Percentiles rank a stretch among this genome's conserved stretches.
Evolutionary conservation across 2,888 invertebrate genomes (phyloP).

Genomic region (Dynastes maya): DNA sequence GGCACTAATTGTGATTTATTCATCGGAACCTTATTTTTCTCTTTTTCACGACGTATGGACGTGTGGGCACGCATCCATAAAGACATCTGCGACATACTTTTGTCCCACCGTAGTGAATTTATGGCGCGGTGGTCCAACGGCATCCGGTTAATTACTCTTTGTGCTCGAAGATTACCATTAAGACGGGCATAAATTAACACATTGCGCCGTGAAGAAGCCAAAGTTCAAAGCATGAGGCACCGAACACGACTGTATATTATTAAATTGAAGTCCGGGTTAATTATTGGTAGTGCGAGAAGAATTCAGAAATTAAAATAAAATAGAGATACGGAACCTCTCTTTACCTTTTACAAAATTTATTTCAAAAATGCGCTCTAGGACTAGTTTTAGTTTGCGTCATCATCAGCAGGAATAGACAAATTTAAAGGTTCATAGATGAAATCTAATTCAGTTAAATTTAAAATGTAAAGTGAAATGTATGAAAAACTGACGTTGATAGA

Average conservation of each 20-base stretch:
- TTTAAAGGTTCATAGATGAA: too few species aligned
- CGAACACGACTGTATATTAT: not conserved
- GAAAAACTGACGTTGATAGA: too few species aligned
- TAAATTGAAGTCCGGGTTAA: too few species aligned
- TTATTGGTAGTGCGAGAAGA: too few species aligned
- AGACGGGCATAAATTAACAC: constrained; percentile 23
- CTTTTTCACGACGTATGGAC: constrained; percentile 32
- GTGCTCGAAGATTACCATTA: constrained; percentile 29
- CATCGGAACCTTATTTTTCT: constrained; percentile 16
- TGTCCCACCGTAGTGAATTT: constrained; percentile 30
- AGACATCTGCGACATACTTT: constrained; percentile 47
- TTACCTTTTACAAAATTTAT: too few species aligned
- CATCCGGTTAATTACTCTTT: constrained; percentile 38
- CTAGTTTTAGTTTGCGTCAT: too few species aligned
- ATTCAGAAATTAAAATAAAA: too few species aligned
- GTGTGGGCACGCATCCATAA: constrained; percentile 38
- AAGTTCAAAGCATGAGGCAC: not conserved
- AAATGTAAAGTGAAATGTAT: too few species aligned
- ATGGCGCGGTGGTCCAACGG: constrained; percentile 37
- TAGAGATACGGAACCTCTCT: too few species aligned
- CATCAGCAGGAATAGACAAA: too few species aligned
- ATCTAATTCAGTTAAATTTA: too few species aligned
- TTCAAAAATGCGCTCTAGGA: too few species aligned
- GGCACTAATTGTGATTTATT: constrained; percentile 46
- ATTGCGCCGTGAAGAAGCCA: not conserved